Evolutionary conservation across 92 coral and sea anemone genomes (phyloP).

Genomic region (Heteractis magnifica): DNA sequence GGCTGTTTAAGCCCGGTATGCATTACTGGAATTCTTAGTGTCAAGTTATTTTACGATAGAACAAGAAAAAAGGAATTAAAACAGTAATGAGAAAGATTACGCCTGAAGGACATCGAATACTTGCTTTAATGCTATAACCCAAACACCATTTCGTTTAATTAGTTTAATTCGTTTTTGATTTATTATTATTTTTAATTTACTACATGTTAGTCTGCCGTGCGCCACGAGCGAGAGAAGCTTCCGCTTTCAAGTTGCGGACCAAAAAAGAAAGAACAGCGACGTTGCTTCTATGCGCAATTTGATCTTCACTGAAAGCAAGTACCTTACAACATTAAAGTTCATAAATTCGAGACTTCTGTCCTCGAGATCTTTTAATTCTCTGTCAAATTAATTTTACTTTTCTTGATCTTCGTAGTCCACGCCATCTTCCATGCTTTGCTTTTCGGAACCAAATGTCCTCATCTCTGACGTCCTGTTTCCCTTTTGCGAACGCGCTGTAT

Average conservation of each 20-base stretch:
- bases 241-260: not conserved
- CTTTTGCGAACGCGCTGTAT: not conserved
- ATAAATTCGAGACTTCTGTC: not conserved
- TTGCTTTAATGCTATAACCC: conserved; percentile 1
- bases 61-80: not conserved
- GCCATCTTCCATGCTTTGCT: conserved; percentile 9
- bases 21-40: not conserved
- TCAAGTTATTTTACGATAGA: not conserved
- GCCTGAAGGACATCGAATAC: not conserved
- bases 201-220: not conserved
- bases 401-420: not conserved
- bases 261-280: not conserved
- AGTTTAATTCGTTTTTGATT: conserved; percentile 8
- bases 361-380: not conserved
- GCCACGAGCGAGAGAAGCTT: not conserved
- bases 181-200: not conserved
- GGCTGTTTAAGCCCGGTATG: not conserved
- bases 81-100: not conserved
- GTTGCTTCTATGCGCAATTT: not conserved
- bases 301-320: not conserved
- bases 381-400: not conserved
- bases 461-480: conserved; percentile 33
- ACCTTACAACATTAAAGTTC: not conserved
- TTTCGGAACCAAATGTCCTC: conserved; percentile 31
- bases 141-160: not conserved